Percentiles rank a stretch among this genome's conserved stretches.
Evolutionary conservation across 2,888 invertebrate species (phyloP).

Genomic region (Aradus depressus): DNA sequence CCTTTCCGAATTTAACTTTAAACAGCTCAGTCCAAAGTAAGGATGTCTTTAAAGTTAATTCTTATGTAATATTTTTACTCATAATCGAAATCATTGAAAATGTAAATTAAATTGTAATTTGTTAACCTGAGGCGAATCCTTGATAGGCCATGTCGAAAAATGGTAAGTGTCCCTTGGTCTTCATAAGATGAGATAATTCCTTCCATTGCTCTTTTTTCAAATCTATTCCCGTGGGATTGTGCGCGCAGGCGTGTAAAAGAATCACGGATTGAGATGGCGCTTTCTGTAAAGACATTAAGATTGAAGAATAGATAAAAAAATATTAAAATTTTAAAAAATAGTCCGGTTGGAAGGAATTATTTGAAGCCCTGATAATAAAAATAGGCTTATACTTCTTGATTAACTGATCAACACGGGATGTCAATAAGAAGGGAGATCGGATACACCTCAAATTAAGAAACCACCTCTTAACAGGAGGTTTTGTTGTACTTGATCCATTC

Average conservation of each 20-base stretch:
- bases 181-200: conserved; percentile 71
- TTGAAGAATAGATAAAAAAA: neutral
- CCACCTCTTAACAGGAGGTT: too few species aligned
- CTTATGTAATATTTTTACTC: conserved; percentile 17
- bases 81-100: neutral
- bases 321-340: too few species aligned
- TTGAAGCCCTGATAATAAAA: too few species aligned
- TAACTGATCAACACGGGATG: too few species aligned
- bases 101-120: neutral
- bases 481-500: too few species aligned
- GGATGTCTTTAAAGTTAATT: neutral
- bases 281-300: conserved; percentile 50
- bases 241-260: conserved; percentile 92
- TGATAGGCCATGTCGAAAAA: conserved; percentile 99
- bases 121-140: conserved; percentile 77
- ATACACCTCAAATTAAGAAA: too few species aligned
- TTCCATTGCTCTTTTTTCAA: conserved; percentile 81
- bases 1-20: neutral
- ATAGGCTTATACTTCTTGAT: too few species aligned
- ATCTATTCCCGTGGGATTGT: conserved; percentile 96
- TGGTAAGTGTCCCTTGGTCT: conserved; percentile 68
- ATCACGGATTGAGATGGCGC: conserved; percentile 85
- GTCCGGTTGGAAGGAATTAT: too few species aligned
- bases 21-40: neutral
- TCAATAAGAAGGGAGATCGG: too few species aligned